These are phyloP conservation scores for Agriopis leucophaearia DNA, from an alignment of 2,888 invertebrate species.

Conservation along the genomic window DNA sequence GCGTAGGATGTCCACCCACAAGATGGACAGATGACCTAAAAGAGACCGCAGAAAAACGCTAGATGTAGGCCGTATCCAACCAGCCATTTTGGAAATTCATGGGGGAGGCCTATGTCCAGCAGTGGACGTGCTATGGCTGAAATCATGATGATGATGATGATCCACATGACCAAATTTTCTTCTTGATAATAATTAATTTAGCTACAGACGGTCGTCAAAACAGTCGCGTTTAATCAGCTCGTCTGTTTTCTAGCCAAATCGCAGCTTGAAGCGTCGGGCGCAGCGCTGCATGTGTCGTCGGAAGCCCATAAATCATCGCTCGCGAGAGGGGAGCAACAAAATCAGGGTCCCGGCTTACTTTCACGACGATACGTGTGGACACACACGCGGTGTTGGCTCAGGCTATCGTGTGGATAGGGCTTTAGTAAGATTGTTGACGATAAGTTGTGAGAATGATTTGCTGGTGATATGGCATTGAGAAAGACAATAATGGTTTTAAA, in stretches of 20 bases:
- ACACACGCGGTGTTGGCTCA: constrained; percentile 53
- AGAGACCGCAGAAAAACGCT: too few relatives aligned
- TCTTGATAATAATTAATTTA: neutral
- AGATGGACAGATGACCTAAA: too few relatives aligned
- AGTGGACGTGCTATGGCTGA: too few relatives aligned
- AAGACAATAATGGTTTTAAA: too few relatives aligned
- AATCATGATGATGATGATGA: too few relatives aligned
- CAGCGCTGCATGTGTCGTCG: constrained; percentile 84
- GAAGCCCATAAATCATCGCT: constrained; percentile 78
- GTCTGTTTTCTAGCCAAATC: constrained; percentile 60
- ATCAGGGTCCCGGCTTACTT: constrained; percentile 77
- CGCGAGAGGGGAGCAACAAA: constrained; percentile 64
- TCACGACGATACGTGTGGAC: constrained; percentile 61
- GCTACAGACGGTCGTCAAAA: constrained; percentile 52
- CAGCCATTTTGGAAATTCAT: too few relatives aligned
- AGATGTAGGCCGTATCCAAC: too few relatives aligned
- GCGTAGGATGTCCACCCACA: too few relatives aligned
- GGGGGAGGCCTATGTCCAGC: too few relatives aligned
- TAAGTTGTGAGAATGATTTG: constrained; percentile 1
- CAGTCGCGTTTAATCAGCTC: constrained; percentile 58
- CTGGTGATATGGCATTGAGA: neutral
- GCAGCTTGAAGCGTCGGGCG: constrained; percentile 75
- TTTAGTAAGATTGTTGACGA: constrained; percentile 26
- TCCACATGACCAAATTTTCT: too few relatives aligned
- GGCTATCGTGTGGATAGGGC: constrained; percentile 42